Evolutionary conservation across 2,113 vertebrate species (phyloP).

Genomic region (Tursiops truncatus): DNA sequence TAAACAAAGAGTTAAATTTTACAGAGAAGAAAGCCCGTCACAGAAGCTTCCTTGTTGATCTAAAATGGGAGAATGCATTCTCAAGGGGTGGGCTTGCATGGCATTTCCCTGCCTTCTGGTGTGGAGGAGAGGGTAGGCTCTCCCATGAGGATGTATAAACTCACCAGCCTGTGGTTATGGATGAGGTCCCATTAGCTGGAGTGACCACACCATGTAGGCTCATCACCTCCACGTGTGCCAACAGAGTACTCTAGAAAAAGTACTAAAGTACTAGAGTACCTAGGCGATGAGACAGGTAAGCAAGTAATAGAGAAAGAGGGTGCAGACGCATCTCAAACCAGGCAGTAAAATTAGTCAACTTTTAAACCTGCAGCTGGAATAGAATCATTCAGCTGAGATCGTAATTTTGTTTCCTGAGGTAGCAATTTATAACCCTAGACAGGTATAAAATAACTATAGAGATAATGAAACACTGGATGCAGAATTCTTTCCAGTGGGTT

Average conservation of each 20-base stretch:
- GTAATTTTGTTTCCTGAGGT: background rate
- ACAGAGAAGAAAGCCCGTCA: background rate
- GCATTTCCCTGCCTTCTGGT: background rate
- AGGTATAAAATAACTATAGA: background rate
- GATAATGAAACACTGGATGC: background rate
- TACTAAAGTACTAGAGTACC: too few species aligned
- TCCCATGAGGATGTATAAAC: too few species aligned
- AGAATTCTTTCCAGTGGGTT: background rate
- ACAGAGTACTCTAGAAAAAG: background rate
- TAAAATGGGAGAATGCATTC: background rate
- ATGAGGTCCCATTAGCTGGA: background rate
- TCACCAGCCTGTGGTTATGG: background rate
- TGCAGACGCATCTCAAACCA: rapidly evolving
- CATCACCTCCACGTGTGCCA: background rate
- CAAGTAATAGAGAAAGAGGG: background rate
- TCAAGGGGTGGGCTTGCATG: background rate
- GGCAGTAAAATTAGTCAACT: background rate
- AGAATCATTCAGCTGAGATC: background rate
- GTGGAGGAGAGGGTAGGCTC: background rate
- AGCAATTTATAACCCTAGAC: background rate
- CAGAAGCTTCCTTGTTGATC: background rate
- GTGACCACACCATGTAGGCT: too few species aligned
- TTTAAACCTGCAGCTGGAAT: background rate
- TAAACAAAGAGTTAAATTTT: background rate
- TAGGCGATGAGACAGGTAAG: background rate